Conservation (phyloP, 2,888 invertebrate species). For the Drosophila greeni region DNA sequence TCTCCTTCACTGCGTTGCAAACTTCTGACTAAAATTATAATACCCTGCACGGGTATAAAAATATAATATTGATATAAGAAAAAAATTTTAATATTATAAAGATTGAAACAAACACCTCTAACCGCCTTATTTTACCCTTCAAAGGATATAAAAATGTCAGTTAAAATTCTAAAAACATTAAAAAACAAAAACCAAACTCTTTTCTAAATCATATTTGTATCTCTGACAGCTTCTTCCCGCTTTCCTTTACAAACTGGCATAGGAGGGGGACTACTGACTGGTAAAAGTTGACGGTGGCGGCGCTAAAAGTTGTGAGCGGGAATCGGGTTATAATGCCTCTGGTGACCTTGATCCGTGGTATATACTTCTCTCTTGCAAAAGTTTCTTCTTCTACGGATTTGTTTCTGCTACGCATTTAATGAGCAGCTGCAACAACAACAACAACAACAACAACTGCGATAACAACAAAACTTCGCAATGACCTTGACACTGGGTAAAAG, state of each 20-base stretch:
- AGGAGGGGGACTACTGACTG: not conserved
- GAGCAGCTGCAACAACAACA: constrained; percentile 55
- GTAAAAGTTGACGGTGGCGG: constrained; percentile 20
- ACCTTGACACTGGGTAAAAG: constrained; percentile 68
- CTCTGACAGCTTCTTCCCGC: not conserved
- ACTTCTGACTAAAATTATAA: too few species aligned
- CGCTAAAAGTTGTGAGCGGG: constrained; percentile 23
- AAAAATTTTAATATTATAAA: too few species aligned
- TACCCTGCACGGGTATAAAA: too few species aligned
- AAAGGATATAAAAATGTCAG: not conserved
- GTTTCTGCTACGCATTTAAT: constrained; percentile 52
- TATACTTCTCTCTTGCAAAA: constrained; percentile 22
- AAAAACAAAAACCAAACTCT: not conserved
- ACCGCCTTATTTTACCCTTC: too few species aligned
- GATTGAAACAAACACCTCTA: too few species aligned
- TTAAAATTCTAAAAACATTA: not conserved
- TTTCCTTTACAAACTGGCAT: not conserved
- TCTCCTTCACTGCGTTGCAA: too few species aligned
- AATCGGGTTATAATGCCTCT: constrained; percentile 35
- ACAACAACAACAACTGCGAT: constrained; percentile 28
- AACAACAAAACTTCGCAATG: constrained; percentile 55
- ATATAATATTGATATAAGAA: too few species aligned
- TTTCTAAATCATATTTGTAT: not conserved
- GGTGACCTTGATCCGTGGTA: constrained; percentile 38
- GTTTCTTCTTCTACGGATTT: constrained; percentile 48